A percentile compares a stretch with the other conserved stretches of the same genome.
Evolutionary conservation across 2,888 invertebrate species (phyloP).

Genomic region (Sinodicranocentrus sp.): DNA sequence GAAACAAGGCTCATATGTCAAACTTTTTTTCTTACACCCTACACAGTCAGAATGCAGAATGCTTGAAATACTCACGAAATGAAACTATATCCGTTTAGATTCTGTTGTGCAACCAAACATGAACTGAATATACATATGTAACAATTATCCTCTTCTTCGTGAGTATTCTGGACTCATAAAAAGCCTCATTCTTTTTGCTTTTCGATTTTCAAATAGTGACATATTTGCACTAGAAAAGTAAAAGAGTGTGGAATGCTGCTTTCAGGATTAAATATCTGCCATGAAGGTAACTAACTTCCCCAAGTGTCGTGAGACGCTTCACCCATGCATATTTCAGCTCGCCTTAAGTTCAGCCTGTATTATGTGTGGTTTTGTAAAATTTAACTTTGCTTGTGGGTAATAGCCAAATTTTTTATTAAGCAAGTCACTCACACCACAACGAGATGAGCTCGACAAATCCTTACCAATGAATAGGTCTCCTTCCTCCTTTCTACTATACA

Average conservation of each 20-base stretch:
- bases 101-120: conserved; percentile 23
- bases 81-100: conserved; percentile 23
- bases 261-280: background rate
- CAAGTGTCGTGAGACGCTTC: too few species aligned
- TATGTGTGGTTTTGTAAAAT: background rate
- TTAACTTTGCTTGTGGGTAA: background rate
- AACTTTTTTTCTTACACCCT: conserved; percentile 62
- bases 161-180: background rate
- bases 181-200: background rate
- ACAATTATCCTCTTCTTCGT: background rate
- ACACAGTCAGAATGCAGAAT: conserved; percentile 53
- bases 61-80: conserved; percentile 28
- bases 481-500: too few species aligned
- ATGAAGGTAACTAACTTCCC: background rate
- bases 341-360: background rate
- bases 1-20: conserved; percentile 47
- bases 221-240: background rate
- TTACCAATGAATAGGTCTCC: too few species aligned
- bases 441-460: too few species aligned
- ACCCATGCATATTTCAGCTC: too few species aligned
- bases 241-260: background rate
- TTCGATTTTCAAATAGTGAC: conserved; percentile 6
- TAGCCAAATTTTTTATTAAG: background rate
- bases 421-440: too few species aligned
- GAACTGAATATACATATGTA: background rate